Base-by-base conservation (phyloP, 2,797 vertebrate genomes). In the Gymnothorax reevesii region DNA sequence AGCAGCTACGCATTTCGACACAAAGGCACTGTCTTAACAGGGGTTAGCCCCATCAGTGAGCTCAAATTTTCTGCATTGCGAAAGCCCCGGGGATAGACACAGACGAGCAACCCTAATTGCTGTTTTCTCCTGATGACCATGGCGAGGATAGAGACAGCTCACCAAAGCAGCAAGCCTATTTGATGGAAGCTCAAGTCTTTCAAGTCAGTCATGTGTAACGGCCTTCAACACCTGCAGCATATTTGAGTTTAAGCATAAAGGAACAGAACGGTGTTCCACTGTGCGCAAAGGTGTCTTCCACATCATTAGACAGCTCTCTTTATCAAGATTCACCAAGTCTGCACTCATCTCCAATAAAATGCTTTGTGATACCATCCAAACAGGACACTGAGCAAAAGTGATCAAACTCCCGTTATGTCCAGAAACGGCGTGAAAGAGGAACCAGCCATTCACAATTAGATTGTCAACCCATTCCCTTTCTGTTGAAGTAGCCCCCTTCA, bases 281-380 rank as follows among this genome's bases (percentile, higher is more conserved):
- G 33, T 73, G 64, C n/a, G 25, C 22, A 73, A 15, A 27, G 25
- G 9, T 77, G 33, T 77, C 4, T 42, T 49, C 33, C 73, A 22
- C 73, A 49, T 42, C 25, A 12, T 9, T 27, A 33, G 9, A 15
- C 27, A 33, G 12, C 69, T 73, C 25, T 27, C 9, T 73, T 69
- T n/a, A n/a, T 69, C 64, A 69, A n/a, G 64, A 69, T 69, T 69
- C n/a, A 25, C 64, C 64, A 69, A n/a, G 22, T 69, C 64, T 69
- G n/a, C 25, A n/a, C 22, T n/a, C 22, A 69, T 69, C 25, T 69
- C 64, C 25, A n/a, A n/a, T n/a, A 1, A n/a, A 69, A 7, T 69
- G 64, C 71, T 75, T 75, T 15, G 13, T 42, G 71, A 75, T 75
- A 33, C 42, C 71, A 20, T 27, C 71, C 10, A 4, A 75, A 3